Base-by-base conservation (phyloP, 2,113 vertebrate species). In the Neotoma lepida region DNA sequence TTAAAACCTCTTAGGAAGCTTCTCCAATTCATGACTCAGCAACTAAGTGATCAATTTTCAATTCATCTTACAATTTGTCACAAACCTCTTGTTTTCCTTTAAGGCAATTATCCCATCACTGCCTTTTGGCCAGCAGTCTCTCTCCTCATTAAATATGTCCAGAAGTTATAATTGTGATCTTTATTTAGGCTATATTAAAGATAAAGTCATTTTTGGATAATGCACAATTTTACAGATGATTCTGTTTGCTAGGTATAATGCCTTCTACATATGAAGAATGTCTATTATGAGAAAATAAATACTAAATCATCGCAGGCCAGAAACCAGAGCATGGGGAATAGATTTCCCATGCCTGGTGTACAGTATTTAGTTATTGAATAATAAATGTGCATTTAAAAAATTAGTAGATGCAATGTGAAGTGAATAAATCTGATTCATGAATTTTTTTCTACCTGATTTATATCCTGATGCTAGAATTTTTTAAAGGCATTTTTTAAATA, bases 1-100 rank as follows among this genome's bases (percentile, higher is more conserved):
- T 93, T 90, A 51, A 49, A 93, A 91, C 95, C 90, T 87, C 20
- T 33, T 71, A 88, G 58, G 9, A 71, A 80, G 28, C 26, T 87
- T 33, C 30, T 90, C 74, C 56, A 91, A n/a, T 96, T 95, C 51
- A 70, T 82, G 94, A 95, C 56, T 93, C 39, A 90, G 44, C 39
- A 66, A 51, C 91, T 87, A 85, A 90, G 68, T 74, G n/a, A 96
- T 96, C 76, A 96, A 51, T 96, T 95, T 91, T 76, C 58, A 95
- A 73, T 20, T 14, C 39, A 66, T n/a, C 61, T 92, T 73, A 56
- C 30, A 46, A 78, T 28, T 89, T 70, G 0, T n/a, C 9, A 71
- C 76, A 96, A 94, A 77, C 0, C 6, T 78, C 33, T 58, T 78
- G 4, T 9, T 33, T 96, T 88, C 28, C 26, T 63, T 95, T 78